phyloP scores from a whole-genome alignment of 2,113 vertebrate species.

The Sula dactylatra region DNA sequence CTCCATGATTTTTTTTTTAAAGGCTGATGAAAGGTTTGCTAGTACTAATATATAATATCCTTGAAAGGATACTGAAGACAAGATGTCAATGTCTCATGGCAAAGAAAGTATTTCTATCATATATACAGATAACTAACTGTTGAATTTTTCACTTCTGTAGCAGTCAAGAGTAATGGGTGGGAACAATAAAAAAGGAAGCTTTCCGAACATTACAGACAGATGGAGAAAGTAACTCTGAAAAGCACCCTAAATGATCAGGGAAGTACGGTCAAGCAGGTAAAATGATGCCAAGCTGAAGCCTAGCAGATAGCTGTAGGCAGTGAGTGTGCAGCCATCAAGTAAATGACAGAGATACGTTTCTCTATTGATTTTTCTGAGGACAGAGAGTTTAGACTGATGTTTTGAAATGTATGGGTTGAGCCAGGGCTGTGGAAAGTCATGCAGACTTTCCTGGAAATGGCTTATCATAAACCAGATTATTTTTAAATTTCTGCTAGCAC shows the following conservation, averaged over 20 bases:
- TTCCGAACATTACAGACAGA: neutral
- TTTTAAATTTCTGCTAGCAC: neutral
- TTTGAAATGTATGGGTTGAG: neutral
- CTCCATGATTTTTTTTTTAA: neutral
- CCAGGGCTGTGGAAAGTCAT: neutral
- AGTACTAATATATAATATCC: neutral
- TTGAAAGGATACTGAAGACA: neutral
- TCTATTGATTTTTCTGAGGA: conserved; percentile 37
- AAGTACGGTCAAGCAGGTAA: neutral
- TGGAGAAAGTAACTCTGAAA: neutral
- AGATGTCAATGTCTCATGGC: neutral
- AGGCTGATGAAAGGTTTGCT: neutral
- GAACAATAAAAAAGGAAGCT: neutral
- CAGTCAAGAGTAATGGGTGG: neutral
- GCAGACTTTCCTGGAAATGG: neutral
- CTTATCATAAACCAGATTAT: neutral
- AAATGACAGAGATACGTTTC: conserved; percentile 2
- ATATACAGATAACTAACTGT: neutral
- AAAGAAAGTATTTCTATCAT: neutral
- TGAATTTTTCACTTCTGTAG: neutral
- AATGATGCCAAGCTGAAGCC: neutral
- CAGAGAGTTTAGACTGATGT: neutral
- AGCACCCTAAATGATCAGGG: neutral
- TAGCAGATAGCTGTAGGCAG: conserved; percentile 5
- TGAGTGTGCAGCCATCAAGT: neutral